Evolutionary conservation across 2,888 invertebrate species (phyloP).

Genomic region (Lasioglossum zephyrum): DNA sequence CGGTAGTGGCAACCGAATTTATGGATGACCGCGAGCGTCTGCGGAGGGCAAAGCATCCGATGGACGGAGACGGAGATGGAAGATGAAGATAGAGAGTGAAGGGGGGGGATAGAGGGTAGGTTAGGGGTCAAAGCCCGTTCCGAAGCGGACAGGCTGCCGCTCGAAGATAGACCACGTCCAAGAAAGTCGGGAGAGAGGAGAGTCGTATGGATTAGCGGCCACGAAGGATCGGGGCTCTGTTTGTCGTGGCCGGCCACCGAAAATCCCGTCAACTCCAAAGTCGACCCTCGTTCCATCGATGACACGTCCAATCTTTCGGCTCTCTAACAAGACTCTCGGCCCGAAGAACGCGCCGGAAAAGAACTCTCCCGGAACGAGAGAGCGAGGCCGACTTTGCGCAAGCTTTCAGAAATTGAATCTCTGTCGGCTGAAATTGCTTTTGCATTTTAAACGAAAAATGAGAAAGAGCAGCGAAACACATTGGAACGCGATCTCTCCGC

Average conservation of each 20-base stretch:
- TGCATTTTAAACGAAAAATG: neutral
- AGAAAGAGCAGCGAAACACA: neutral
- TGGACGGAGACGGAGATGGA: neutral
- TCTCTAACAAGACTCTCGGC: slow-evolving; percentile 44
- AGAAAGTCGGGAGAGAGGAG: slow-evolving; percentile 51
- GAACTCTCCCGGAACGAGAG: neutral
- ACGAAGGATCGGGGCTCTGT: slow-evolving; percentile 54
- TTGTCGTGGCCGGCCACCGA: slow-evolving; percentile 61
- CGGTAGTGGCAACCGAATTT: slow-evolving; percentile 24
- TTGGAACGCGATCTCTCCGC: neutral
- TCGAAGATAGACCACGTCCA: slow-evolving; percentile 50
- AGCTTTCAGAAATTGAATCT: slow-evolving; percentile 14
- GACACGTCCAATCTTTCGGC: slow-evolving; percentile 59
- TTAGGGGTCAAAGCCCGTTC: slow-evolving; percentile 22
- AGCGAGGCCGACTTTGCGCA: slow-evolving; percentile 26
- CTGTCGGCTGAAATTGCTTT: slow-evolving; percentile 31
- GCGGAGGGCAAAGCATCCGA: slow-evolving; percentile 13
- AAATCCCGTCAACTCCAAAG: slow-evolving; percentile 65
- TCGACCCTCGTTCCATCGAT: slow-evolving; percentile 59
- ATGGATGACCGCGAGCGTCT: slow-evolving; percentile 23
- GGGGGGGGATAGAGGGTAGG: neutral
- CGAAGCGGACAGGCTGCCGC: slow-evolving; percentile 1
- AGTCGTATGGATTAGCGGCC: slow-evolving; percentile 68
- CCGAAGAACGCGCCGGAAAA: neutral
- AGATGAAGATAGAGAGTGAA: neutral